Conservation (phyloP, 2,888 invertebrate species). For the Dendrolimus pini region DNA sequence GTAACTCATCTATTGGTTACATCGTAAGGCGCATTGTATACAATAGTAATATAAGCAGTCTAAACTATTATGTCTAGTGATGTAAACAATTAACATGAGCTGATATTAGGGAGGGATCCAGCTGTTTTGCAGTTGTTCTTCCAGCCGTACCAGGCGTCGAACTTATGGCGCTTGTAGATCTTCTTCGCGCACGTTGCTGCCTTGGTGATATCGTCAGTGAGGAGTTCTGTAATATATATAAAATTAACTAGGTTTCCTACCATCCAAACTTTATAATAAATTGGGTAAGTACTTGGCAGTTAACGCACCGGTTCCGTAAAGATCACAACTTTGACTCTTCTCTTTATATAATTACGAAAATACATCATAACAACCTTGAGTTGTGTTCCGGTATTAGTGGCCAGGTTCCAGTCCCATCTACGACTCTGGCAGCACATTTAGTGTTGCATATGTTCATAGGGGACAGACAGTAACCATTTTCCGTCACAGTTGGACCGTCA, state of each 20-base stretch:
- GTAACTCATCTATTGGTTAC: too few species aligned
- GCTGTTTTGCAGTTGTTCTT: conserved; percentile 34
- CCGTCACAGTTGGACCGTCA: too few species aligned
- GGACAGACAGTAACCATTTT: too few species aligned
- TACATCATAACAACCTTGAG: background rate
- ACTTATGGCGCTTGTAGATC: conserved; percentile 41
- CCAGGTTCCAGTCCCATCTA: too few species aligned
- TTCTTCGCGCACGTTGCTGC: conserved; percentile 54
- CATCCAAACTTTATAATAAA: too few species aligned
- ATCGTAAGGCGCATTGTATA: too few species aligned
- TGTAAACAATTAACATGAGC: conserved; percentile 27
- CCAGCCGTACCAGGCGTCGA: conserved; percentile 60
- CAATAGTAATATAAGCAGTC: too few species aligned
- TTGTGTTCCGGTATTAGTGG: too few species aligned
- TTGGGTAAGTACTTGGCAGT: background rate
- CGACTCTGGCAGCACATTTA: background rate
- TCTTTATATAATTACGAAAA: background rate
- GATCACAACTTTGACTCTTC: too few species aligned
- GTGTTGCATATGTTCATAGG: background rate
- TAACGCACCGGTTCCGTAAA: too few species aligned
- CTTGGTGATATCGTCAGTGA: conserved; percentile 47
- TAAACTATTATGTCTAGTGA: background rate
- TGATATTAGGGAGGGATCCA: conserved; percentile 43
- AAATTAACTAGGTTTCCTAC: background rate
- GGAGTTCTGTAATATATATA: conserved; percentile 30